phyloP scores from a whole-genome alignment of 2,888 invertebrate genomes.

The Dolichomitus sp. region DNA sequence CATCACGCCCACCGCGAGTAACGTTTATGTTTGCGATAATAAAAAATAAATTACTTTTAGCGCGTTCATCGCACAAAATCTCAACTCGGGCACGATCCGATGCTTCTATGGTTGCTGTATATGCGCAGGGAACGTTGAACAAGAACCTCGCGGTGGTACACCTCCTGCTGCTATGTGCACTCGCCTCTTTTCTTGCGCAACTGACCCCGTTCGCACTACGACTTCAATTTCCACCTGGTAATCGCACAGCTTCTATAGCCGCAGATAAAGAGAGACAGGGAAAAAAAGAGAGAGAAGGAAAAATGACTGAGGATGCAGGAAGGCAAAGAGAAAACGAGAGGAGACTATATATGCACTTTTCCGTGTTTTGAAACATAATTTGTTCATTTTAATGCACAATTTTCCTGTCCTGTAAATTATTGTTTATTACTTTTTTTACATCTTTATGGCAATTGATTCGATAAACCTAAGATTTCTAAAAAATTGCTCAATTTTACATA shows the following conservation, averaged over 20 bases:
- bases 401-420: too few species aligned
- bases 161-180: slow-evolving; percentile 45
- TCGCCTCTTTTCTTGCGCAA: slow-evolving; percentile 70
- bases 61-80: slow-evolving; percentile 4
- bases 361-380: slow-evolving; percentile 36
- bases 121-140: slow-evolving; percentile 3
- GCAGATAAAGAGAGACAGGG: slow-evolving; percentile 31
- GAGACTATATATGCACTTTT: slow-evolving; percentile 32
- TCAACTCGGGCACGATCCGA: slow-evolving; percentile 6
- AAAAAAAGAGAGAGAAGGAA: slow-evolving; percentile 34
- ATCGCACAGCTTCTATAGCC: slow-evolving; percentile 50
- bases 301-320: slow-evolving; percentile 6
- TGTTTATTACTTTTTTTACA: too few species aligned
- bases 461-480: too few species aligned
- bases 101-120: not conserved
- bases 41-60: slow-evolving; percentile 6
- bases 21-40: not conserved
- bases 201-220: slow-evolving; percentile 71
- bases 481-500: too few species aligned
- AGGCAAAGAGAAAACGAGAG: slow-evolving; percentile 45
- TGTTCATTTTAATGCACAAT: too few species aligned
- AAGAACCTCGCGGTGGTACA: slow-evolving; percentile 40
- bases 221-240: slow-evolving; percentile 69
- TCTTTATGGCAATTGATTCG: too few species aligned
- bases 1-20: not conserved